These are phyloP conservation scores for Actinernus sp. DNA, from an alignment of 92 coral and sea anemone species.

Conservation along the genomic window DNA sequence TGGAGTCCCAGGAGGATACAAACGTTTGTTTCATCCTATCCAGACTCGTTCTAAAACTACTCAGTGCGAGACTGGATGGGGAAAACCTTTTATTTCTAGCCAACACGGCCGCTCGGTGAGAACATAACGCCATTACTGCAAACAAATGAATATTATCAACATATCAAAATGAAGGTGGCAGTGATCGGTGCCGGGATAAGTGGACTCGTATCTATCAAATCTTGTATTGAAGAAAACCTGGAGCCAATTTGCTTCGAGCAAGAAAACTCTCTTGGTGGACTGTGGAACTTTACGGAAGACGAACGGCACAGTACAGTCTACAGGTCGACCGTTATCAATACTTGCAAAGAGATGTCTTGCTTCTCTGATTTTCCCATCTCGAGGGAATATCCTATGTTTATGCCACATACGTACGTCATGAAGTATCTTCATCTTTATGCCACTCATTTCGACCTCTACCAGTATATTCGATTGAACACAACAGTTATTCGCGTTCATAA, in stretches of 20 bases:
- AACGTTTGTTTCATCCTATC: no score
- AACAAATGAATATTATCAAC: no score
- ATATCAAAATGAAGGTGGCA: slow-evolving; percentile 61
- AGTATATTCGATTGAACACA: slow-evolving; percentile 30
- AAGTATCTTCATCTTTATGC: slow-evolving; percentile 46
- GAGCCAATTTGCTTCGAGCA: slow-evolving; percentile 73
- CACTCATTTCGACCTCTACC: slow-evolving; percentile 12
- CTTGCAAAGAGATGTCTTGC: slow-evolving; percentile 55
- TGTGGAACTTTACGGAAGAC: slow-evolving; percentile 65
- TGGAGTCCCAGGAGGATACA: no score
- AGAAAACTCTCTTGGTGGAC: slow-evolving; percentile 58
- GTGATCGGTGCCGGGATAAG: slow-evolving; percentile 72
- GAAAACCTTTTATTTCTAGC: no score
- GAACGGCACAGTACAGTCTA: slow-evolving; percentile 48
- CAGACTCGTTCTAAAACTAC: no score
- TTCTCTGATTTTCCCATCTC: slow-evolving; percentile 63
- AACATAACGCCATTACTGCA: no score
- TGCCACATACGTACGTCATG: slow-evolving; percentile 18
- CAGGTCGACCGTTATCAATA: slow-evolving; percentile 46
- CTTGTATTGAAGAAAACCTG: slow-evolving; percentile 65
- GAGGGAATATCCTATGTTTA: slow-evolving; percentile 28
- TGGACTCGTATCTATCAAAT: slow-evolving; percentile 62
- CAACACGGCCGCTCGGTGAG: no score
- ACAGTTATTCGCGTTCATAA: slow-evolving; percentile 9
- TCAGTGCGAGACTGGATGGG: no score